Percentiles rank a stretch among this genome's conserved stretches.
Conservation (phyloP, 2,797 vertebrate species). For the Cryptoprocta ferox region DNA sequence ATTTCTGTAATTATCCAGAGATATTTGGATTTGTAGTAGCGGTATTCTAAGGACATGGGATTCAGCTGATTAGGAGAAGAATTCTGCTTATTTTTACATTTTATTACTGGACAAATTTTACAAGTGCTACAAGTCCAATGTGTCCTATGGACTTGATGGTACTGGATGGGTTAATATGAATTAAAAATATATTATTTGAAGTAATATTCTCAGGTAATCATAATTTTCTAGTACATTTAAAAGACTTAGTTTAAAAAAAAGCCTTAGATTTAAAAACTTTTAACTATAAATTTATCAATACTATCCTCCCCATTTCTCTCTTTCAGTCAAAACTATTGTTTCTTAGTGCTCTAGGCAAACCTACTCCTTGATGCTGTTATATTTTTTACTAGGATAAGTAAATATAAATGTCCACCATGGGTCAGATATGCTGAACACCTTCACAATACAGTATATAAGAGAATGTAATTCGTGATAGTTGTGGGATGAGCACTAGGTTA, state of each 20-base stretch:
- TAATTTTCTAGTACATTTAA: background rate
- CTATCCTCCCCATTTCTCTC: background rate
- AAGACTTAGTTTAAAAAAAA: background rate
- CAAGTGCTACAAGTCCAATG: background rate
- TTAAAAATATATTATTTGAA: conserved; percentile 2
- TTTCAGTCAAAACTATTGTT: conserved; percentile 1
- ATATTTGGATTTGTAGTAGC: conserved; percentile 43
- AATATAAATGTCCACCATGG: background rate
- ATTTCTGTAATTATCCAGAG: conserved; percentile 44
- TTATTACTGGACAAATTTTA: conserved; percentile 6
- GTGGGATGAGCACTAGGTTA: background rate
- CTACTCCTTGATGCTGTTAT: background rate
- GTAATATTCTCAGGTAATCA: background rate
- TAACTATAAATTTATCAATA: background rate
- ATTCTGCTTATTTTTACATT: conserved; percentile 25
- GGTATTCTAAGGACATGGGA: conserved; percentile 47
- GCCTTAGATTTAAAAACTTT: background rate
- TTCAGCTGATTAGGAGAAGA: conserved; percentile 3
- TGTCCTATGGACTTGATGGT: background rate
- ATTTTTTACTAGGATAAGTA: background rate
- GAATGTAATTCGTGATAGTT: background rate
- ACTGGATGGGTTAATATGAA: background rate
- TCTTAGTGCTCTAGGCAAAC: background rate
- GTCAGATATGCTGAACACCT: background rate
- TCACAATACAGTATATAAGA: background rate